These are phyloP conservation scores for Ctenosaura bakeri DNA, from an alignment of 2,797 vertebrate genomes.

Conservation along the genomic window DNA sequence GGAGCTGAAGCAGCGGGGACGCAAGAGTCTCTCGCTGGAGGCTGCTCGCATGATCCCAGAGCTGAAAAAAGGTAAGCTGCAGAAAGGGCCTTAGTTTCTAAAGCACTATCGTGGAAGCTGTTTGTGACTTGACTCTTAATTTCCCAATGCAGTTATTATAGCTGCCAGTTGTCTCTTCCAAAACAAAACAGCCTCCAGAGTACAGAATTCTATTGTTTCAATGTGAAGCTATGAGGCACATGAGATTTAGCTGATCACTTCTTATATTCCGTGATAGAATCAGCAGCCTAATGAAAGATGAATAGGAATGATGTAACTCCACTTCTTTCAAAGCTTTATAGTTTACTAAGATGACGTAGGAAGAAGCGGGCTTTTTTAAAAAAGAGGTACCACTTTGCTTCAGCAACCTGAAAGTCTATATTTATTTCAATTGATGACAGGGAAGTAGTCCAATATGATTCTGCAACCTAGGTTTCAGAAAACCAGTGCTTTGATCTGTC, in stretches of 20 bases:
- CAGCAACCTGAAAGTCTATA: not conserved
- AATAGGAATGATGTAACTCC: not conserved
- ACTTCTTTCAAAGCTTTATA: not conserved
- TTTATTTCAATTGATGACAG: not conserved
- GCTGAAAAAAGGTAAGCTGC: no score
- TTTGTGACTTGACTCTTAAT: not conserved
- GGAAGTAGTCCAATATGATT: not conserved
- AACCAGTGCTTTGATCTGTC: not conserved
- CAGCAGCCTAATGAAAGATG: not conserved
- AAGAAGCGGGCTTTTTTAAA: not conserved
- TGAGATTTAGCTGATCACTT: not conserved
- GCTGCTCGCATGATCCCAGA: no score
- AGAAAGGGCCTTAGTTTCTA: no score
- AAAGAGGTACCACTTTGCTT: not conserved
- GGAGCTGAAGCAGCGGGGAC: no score
- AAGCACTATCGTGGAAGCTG: not conserved
- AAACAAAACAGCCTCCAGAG: not conserved
- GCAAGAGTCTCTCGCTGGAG: no score
- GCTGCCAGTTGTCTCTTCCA: no score
- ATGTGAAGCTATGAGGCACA: not conserved
- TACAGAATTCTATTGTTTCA: not conserved
- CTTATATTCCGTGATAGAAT: not conserved
- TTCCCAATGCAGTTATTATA: not conserved
- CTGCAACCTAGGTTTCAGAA: not conserved
- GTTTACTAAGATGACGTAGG: not conserved